phyloP scores from a whole-genome alignment of 2,113 vertebrate genomes.

The Delphinus delphis region DNA sequence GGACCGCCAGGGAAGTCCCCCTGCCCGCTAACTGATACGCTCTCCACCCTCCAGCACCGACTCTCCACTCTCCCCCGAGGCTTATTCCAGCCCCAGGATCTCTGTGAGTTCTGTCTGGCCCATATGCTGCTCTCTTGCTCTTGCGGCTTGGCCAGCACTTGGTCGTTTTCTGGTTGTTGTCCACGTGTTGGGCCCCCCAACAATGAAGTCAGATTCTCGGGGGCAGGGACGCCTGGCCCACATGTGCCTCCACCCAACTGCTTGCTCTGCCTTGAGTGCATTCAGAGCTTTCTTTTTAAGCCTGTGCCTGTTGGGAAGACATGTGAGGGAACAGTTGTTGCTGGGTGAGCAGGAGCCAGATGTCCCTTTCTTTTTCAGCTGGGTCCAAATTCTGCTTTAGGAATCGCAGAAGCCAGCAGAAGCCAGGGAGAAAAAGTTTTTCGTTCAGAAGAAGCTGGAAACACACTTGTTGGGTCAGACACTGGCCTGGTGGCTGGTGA shows the following conservation, averaged over 20 bases:
- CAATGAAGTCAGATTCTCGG: background rate
- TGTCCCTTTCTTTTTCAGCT: no score
- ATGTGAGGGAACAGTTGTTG: no score
- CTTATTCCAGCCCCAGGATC: background rate
- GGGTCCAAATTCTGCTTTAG: background rate
- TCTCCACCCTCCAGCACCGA: no score
- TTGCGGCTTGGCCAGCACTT: accelerated
- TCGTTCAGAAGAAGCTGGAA: background rate
- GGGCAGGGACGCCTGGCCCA: background rate
- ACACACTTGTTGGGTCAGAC: background rate
- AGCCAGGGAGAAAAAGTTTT: background rate
- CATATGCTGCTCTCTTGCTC: background rate
- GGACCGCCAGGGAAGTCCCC: no score
- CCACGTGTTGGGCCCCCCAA: background rate
- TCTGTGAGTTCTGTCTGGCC: no score
- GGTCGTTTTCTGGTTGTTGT: background rate
- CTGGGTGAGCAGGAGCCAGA: background rate
- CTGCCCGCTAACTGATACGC: accelerated
- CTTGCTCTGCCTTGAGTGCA: no score
- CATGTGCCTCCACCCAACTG: background rate
- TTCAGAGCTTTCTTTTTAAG: background rate
- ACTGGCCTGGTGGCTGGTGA: background rate
- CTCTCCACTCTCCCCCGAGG: background rate
- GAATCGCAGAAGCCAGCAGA: background rate
- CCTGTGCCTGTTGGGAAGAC: background rate